Percentiles rank a stretch among this genome's conserved stretches.
Conservation (phyloP, 2,113 vertebrate species). For the Dromiciops gliroides region DNA sequence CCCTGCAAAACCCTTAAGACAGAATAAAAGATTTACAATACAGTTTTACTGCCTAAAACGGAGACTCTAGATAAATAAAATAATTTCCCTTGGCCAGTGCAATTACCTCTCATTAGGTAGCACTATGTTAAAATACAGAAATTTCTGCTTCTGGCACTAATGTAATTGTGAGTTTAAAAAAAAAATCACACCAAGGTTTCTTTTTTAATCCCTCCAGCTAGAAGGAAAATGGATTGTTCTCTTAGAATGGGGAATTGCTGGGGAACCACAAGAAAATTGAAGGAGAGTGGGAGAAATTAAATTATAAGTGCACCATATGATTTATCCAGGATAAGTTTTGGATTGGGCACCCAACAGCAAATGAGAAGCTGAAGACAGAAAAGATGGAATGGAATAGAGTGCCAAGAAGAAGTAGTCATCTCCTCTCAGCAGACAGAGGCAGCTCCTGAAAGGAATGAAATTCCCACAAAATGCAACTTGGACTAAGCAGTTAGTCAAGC, state of each 20-base stretch:
- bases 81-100: neutral
- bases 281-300: neutral
- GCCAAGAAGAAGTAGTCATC: slow-evolving; percentile 55
- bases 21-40: neutral
- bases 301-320: slow-evolving; percentile 45
- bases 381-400: slow-evolving; percentile 61
- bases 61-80: neutral
- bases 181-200: neutral
- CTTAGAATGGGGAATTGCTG: slow-evolving; percentile 15
- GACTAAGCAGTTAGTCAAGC: slow-evolving; percentile 69
- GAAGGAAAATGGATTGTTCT: slow-evolving; percentile 41
- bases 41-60: neutral
- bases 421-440: slow-evolving; percentile 57
- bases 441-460: slow-evolving; percentile 55
- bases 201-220: neutral
- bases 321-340: slow-evolving; percentile 55
- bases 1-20: neutral
- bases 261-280: slow-evolving; percentile 33
- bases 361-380: slow-evolving; percentile 29
- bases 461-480: slow-evolving; percentile 61
- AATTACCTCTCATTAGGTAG: neutral
- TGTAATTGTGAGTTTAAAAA: neutral
- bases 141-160: neutral
- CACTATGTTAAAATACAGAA: slow-evolving; percentile 16
- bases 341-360: neutral